Conservation (phyloP, 2,797 vertebrate genomes). For the Eptatretus atami region DNA sequence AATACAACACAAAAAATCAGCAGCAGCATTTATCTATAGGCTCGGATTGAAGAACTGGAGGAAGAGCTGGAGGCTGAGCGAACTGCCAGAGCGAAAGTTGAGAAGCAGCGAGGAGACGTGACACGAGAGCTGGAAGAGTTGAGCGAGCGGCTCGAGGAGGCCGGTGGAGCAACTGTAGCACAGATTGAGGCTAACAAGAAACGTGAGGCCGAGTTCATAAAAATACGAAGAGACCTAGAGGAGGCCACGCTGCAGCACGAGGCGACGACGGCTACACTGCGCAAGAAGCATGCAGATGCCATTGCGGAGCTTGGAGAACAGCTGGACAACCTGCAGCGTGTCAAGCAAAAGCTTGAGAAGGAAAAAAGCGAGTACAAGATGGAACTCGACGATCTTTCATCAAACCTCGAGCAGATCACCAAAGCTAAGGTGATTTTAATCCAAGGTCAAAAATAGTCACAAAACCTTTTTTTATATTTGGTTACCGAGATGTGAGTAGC, state of each 20-base stretch:
- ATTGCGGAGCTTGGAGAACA: conserved; percentile 42
- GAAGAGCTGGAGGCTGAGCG: conserved; percentile 64
- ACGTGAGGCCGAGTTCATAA: conserved; percentile 36
- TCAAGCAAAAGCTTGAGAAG: conserved; percentile 77
- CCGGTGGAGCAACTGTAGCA: conserved; percentile 29
- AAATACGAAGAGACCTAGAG: conserved; percentile 44
- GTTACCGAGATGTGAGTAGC: no score
- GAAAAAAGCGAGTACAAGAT: conserved; percentile 54
- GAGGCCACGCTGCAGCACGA: conserved; percentile 49
- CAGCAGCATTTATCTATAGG: conserved; percentile 15
- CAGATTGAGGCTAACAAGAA: conserved; percentile 67
- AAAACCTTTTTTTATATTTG: no score
- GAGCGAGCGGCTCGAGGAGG: conserved; percentile 56
- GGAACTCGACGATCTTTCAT: conserved; percentile 45
- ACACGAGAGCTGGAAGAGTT: conserved; percentile 55
- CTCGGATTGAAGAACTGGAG: conserved; percentile 49
- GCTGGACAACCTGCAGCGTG: conserved; percentile 44
- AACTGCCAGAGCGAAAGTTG: conserved; percentile 34
- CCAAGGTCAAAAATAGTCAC: no score
- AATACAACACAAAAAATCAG: no score
- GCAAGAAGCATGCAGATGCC: conserved; percentile 48
- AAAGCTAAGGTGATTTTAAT: conserved; percentile 34
- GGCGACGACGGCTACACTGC: conserved; percentile 23
- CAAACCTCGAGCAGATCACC: conserved; percentile 44
- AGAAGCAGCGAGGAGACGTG: conserved; percentile 44